Conservation (phyloP, 2,113 vertebrate species). For the Corythornis vintsioides region DNA sequence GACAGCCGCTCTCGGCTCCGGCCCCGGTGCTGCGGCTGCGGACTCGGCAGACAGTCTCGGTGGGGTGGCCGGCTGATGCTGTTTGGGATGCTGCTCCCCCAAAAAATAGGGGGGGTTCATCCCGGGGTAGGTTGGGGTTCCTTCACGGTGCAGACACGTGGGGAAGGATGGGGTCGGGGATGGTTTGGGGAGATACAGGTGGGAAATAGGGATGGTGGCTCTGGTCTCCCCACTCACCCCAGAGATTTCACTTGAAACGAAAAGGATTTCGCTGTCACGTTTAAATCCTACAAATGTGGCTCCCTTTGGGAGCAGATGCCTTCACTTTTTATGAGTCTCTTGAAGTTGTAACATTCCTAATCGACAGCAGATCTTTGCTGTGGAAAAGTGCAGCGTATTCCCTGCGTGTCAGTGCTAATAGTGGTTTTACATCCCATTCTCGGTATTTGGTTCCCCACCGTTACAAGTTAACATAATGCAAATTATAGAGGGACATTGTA, state of each 20-base stretch:
- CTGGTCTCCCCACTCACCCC: not conserved
- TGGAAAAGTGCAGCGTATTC: conserved; percentile 19
- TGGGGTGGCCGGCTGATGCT: not conserved
- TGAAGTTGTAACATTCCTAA: conserved; percentile 52
- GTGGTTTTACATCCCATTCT: conserved; percentile 25
- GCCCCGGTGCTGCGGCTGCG: not conserved
- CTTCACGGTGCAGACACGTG: not conserved
- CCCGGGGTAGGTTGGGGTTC: no score
- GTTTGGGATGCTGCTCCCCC: no score
- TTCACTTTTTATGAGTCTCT: conserved; percentile 27
- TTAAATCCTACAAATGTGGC: not conserved
- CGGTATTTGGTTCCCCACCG: conserved; percentile 14
- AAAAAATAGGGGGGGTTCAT: no score
- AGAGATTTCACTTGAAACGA: not conserved
- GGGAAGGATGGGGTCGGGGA: not conserved
- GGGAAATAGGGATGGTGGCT: not conserved
- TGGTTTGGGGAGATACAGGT: not conserved
- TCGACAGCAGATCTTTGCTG: conserved; percentile 46
- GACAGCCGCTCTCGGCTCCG: not conserved
- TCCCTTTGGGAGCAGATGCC: conserved; percentile 27
- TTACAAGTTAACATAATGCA: conserved; percentile 38
- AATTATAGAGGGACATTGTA: conserved; percentile 39
- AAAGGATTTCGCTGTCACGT: not conserved
- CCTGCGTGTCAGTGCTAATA: not conserved
- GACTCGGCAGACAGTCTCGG: not conserved